These are phyloP conservation scores for Sphenodon punctatus DNA, from an alignment of 2,797 vertebrate genomes.

Conservation along the genomic window DNA sequence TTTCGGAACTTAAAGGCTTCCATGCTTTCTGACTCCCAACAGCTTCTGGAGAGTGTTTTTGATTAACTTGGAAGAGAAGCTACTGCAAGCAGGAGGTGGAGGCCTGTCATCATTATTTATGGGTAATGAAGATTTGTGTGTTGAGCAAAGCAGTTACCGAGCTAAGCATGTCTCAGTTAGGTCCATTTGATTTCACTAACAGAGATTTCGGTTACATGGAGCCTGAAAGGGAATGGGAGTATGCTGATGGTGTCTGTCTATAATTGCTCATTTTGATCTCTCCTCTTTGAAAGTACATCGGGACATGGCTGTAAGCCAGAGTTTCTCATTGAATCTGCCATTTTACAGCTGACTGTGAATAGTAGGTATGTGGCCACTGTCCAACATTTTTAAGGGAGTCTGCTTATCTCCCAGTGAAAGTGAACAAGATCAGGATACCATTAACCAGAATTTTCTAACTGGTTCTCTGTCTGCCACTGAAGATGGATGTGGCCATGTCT, in stretches of 20 bases:
- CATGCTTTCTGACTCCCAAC: background rate
- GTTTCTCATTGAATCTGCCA: background rate
- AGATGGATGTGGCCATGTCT: background rate
- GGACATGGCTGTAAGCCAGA: conserved; percentile 9
- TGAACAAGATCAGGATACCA: background rate
- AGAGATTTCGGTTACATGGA: background rate
- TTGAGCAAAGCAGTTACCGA: background rate
- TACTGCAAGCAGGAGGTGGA: background rate
- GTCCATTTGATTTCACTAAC: background rate
- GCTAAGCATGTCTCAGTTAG: background rate
- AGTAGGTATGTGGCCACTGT: background rate
- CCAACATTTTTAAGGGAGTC: background rate
- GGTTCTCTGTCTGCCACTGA: background rate
- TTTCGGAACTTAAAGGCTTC: background rate
- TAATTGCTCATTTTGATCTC: background rate
- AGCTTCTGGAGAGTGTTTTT: background rate
- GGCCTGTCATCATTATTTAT: background rate
- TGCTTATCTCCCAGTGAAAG: conserved; percentile 1
- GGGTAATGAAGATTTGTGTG: background rate
- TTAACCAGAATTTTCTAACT: background rate
- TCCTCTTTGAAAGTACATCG: background rate
- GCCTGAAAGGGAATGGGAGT: background rate
- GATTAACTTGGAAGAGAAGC: background rate
- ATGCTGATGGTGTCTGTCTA: background rate
- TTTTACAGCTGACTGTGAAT: background rate